These are phyloP conservation scores for Channallabes apus DNA, from an alignment of 2,797 vertebrate species.

Conservation along the genomic window DNA sequence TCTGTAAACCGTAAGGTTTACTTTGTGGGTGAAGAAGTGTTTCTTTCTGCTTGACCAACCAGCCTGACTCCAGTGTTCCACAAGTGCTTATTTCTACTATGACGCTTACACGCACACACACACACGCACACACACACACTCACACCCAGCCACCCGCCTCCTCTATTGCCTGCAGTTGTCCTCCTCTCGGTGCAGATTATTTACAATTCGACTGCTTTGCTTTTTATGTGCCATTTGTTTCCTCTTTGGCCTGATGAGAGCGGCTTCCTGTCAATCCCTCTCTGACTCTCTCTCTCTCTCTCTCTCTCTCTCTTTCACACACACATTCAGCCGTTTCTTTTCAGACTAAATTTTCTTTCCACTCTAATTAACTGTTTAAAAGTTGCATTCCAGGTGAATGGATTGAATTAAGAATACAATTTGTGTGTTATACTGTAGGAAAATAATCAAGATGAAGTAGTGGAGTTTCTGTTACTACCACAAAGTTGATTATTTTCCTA, in stretches of 20 bases:
- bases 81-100: constrained; percentile 37
- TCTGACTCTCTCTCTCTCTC: neutral
- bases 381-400: neutral
- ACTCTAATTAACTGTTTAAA: neutral
- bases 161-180: constrained; percentile 23
- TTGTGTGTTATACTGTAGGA: neutral
- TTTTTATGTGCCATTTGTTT: constrained; percentile 38
- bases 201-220: constrained; percentile 40
- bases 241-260: constrained; percentile 14
- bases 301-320: neutral
- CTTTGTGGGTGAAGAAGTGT: constrained; percentile 3
- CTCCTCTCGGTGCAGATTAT: constrained; percentile 42
- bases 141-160: neutral
- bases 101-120: constrained; percentile 32
- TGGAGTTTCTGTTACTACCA: neutral
- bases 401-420: neutral
- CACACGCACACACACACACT: constrained; percentile 33
- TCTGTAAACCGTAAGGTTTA: neutral
- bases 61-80: neutral
- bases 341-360: neutral
- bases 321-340: no score
- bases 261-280: neutral
- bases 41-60: constrained; percentile 30
- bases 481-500: neutral
- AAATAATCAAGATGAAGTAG: neutral